Evolutionary conservation across 2,888 invertebrate genomes (phyloP).

Genomic region (Nemoura dubitans): DNA sequence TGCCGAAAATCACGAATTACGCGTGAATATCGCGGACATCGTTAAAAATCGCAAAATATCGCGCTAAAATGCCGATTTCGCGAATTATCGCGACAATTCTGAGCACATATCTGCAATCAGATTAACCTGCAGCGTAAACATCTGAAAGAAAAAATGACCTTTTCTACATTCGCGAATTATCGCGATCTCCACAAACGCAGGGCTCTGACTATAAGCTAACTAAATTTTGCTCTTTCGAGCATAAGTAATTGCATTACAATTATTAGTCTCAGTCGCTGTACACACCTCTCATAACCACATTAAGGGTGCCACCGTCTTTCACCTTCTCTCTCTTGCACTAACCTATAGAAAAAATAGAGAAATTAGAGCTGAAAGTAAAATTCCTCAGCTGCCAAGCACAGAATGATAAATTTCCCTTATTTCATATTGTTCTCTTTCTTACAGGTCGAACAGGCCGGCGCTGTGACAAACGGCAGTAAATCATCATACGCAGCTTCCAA

Average conservation of each 20-base stretch:
- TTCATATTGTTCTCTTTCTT: slow-evolving; percentile 4
- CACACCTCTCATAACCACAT: not conserved
- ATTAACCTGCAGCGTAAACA: too few relatives aligned
- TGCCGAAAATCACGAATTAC: too few relatives aligned
- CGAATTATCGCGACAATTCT: too few relatives aligned
- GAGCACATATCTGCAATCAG: too few relatives aligned
- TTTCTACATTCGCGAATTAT: too few relatives aligned
- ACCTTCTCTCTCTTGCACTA: not conserved
- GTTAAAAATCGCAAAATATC: too few relatives aligned
- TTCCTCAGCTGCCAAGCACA: not conserved
- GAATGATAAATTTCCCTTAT: slow-evolving; percentile 12
- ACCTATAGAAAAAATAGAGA: not conserved
- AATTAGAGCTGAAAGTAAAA: slow-evolving; percentile 12
- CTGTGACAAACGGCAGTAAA: not conserved
- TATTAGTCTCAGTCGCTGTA: not conserved
- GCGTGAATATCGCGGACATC: too few relatives aligned
- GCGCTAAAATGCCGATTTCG: too few relatives aligned
- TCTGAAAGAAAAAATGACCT: too few relatives aligned
- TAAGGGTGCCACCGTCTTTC: not conserved
- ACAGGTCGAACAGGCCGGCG: not conserved
- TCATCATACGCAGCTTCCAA: not conserved
- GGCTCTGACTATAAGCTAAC: not conserved
- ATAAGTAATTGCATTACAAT: not conserved
- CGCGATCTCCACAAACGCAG: too few relatives aligned
- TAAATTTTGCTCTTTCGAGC: not conserved